Percentiles rank a stretch among this genome's conserved stretches.
phyloP scores from a whole-genome alignment of 1,140 invertebrate genomes.

The Eriosoma lanigerum region DNA sequence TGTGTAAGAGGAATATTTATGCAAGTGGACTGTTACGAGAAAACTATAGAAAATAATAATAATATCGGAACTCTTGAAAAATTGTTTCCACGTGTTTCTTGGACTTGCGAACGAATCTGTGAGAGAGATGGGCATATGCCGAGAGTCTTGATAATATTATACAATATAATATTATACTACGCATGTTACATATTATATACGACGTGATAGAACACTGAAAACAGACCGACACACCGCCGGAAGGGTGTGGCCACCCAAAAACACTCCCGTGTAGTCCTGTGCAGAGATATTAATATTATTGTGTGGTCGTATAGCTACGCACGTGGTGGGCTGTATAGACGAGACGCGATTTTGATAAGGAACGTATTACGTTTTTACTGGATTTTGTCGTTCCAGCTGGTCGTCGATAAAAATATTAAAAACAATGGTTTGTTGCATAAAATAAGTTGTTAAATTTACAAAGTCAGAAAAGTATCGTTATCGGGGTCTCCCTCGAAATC shows the following conservation, averaged over 20 bases:
- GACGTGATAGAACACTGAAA: slow-evolving; percentile 43
- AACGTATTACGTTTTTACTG: too few relatives aligned
- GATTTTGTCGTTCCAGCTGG: too few relatives aligned
- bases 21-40: not conserved
- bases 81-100: slow-evolving; percentile 40
- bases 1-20: not conserved
- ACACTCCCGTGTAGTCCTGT: slow-evolving; percentile 2
- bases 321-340: not conserved
- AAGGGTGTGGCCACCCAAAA: slow-evolving; percentile 26
- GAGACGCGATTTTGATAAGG: not conserved
- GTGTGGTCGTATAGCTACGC: not conserved
- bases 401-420: too few relatives aligned
- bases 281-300: not conserved
- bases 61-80: slow-evolving; percentile 12
- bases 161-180: too few relatives aligned
- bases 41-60: not conserved
- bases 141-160: not conserved
- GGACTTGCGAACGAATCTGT: too few relatives aligned
- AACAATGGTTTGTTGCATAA: too few relatives aligned
- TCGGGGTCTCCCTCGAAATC: too few relatives aligned
- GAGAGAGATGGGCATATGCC: not conserved
- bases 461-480: too few relatives aligned
- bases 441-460: too few relatives aligned
- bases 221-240: slow-evolving; percentile 3
- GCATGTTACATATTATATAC: not conserved